Percentiles rank a stretch among this genome's conserved stretches.
Conservation (phyloP, 2,797 vertebrate genomes). For the Thaleichthys pacificus region DNA sequence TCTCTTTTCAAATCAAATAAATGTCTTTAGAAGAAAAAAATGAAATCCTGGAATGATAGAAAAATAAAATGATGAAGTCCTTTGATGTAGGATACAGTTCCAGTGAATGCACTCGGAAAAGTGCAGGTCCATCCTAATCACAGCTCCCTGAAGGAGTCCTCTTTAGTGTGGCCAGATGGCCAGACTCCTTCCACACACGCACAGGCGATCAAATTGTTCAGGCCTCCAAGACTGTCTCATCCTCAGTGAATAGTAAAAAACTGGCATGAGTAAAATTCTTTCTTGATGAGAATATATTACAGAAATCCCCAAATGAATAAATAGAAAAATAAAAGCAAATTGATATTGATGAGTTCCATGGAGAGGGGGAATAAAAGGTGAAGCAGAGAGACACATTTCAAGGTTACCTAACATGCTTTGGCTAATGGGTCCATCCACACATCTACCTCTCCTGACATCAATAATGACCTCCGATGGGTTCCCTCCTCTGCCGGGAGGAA, state of each 20-base stretch:
- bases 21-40: conserved; percentile 31
- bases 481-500: conserved; percentile 54
- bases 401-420: conserved; percentile 70
- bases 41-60: conserved; percentile 57
- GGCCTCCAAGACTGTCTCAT: conserved; percentile 36
- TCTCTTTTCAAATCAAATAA: conserved; percentile 37
- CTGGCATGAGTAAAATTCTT: conserved; percentile 44
- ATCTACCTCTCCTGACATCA: conserved; percentile 68
- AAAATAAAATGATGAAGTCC: conserved; percentile 66
- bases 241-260: conserved; percentile 39
- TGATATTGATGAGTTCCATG: conserved; percentile 51
- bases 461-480: conserved; percentile 55
- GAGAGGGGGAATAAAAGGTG: conserved; percentile 47
- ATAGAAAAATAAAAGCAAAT: conserved; percentile 39
- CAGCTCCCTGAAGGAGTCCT: conserved; percentile 49
- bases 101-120: conserved; percentile 44
- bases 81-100: conserved; percentile 47
- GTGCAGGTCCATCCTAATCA: conserved; percentile 56
- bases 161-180: conserved; percentile 43
- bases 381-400: conserved; percentile 67
- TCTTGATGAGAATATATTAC: conserved; percentile 33
- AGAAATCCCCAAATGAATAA: conserved; percentile 35
- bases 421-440: conserved; percentile 59
- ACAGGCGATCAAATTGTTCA: conserved; percentile 39
- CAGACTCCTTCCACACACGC: conserved; percentile 28